These are phyloP conservation scores for Xenopus petersii DNA, from an alignment of 2,797 vertebrate genomes.

Conservation along the genomic window DNA sequence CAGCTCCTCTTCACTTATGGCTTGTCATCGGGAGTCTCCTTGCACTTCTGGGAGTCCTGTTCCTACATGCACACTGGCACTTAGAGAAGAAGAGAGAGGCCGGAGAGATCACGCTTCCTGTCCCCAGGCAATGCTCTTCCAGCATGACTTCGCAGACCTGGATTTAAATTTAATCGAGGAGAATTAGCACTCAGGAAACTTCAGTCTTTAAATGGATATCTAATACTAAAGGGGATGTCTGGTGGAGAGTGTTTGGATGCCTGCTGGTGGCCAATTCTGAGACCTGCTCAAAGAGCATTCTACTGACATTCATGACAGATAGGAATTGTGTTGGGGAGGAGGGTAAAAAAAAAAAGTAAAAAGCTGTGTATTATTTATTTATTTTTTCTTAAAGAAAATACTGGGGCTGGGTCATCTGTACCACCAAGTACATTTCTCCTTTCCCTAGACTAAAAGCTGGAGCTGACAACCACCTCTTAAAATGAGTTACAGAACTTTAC, in stretches of 20 bases:
- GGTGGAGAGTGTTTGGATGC: conserved; percentile 57
- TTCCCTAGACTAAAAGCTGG: conserved; percentile 27
- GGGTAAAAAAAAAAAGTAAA: conserved; percentile 3
- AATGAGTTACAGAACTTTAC: conserved; percentile 31
- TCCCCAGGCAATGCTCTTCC: conserved; percentile 78
- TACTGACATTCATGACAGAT: conserved; percentile 41
- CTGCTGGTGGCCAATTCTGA: conserved; percentile 58
- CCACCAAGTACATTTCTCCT: conserved; percentile 21
- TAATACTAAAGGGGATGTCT: conserved; percentile 51
- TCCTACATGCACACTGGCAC: conserved; percentile 63
- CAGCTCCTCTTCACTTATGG: conserved; percentile 63
- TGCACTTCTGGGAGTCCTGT: conserved; percentile 63
- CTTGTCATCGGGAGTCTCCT: conserved; percentile 60
- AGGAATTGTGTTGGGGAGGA: conserved; percentile 27
- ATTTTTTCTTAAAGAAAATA: conserved; percentile 24
- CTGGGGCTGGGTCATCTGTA: conserved; percentile 21
- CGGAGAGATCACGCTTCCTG: conserved; percentile 62
- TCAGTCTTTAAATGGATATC: conserved; percentile 51
- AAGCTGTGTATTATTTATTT: conserved; percentile 2
- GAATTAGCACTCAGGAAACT: conserved; percentile 74
- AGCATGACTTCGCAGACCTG: conserved; percentile 89
- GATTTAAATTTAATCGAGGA: conserved; percentile 91
- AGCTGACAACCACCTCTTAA: conserved; percentile 36
- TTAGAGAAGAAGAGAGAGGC: conserved; percentile 77
- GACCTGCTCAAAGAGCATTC: conserved; percentile 58